Conservation (phyloP, 1,140 invertebrate genomes). For the Drosophila mojavensis region DNA sequence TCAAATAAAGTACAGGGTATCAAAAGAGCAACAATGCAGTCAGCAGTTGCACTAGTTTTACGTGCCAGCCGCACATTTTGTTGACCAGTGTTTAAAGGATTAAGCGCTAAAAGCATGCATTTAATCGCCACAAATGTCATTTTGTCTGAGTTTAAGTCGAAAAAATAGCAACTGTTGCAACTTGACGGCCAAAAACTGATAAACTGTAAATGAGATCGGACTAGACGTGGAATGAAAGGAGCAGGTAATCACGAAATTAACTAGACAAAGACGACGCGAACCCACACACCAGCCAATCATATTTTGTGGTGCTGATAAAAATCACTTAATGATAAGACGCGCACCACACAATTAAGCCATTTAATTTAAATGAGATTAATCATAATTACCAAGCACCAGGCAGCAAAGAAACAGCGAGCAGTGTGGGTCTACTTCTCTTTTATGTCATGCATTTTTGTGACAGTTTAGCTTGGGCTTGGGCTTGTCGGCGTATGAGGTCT, state of each 20-base stretch:
- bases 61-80: slow-evolving; percentile 3
- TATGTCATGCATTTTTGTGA: slow-evolving; percentile 25
- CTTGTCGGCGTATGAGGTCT: too few relatives aligned
- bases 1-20: not conserved
- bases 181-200: slow-evolving; percentile 10
- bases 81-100: slow-evolving; percentile 68
- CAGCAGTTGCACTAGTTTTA: not conserved
- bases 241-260: slow-evolving; percentile 16
- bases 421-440: slow-evolving; percentile 1
- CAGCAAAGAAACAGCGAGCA: not conserved
- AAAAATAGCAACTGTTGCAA: slow-evolving; percentile 33
- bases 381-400: slow-evolving; percentile 75
- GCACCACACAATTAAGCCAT: slow-evolving; percentile 74
- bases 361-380: slow-evolving; percentile 83
- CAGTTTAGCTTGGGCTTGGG: slow-evolving; percentile 2
- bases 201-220: slow-evolving; percentile 16
- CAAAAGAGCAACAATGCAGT: not conserved
- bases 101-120: slow-evolving; percentile 75
- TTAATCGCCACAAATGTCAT: slow-evolving; percentile 73
- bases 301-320: slow-evolving; percentile 76
- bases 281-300: slow-evolving; percentile 12
- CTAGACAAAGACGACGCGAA: slow-evolving; percentile 37
- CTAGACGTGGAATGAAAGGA: not conserved
- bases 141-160: slow-evolving; percentile 43
- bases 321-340: slow-evolving; percentile 81